phyloP scores from a whole-genome alignment of 2,888 invertebrate genomes.

The Muscina levida region DNA sequence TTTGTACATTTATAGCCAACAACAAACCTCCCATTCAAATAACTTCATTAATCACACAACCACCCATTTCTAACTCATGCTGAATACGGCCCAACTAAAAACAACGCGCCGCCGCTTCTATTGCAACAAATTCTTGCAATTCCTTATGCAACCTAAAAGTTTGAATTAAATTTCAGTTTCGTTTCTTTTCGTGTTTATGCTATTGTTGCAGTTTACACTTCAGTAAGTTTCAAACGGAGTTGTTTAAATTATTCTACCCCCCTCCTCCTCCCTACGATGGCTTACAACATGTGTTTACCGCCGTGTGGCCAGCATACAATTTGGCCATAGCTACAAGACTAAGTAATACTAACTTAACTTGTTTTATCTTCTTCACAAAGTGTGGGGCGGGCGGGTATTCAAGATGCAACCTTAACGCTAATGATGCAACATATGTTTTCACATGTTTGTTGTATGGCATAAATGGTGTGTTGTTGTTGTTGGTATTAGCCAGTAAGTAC shows the following conservation, averaged over 20 bases:
- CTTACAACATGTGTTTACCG: conserved; percentile 44
- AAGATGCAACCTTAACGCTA: conserved; percentile 57
- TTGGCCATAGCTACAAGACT: conserved; percentile 3
- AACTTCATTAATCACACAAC: no score
- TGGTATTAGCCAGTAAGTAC: conserved; percentile 10
- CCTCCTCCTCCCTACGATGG: no score
- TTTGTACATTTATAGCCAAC: no score
- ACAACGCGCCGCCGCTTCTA: conserved; percentile 26
- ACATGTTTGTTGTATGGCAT: conserved; percentile 33
- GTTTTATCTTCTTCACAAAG: not conserved
- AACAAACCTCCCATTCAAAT: no score
- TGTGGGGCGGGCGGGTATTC: no score
- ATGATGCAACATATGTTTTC: conserved; percentile 66
- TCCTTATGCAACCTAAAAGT: conserved; percentile 43
- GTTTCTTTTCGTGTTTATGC: no score
- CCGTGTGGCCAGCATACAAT: not conserved
- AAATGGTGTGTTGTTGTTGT: conserved; percentile 30
- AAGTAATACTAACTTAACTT: not conserved
- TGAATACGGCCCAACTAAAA: not conserved
- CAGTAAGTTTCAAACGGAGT: conserved; percentile 37
- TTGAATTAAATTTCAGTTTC: conserved; percentile 18
- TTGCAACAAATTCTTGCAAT: not conserved
- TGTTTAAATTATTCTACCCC: not conserved
- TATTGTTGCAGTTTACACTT: conserved; percentile 54
- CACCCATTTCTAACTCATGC: no score